Conservation (phyloP, 2,113 vertebrate genomes). For the Phoenicopterus ruber region DNA sequence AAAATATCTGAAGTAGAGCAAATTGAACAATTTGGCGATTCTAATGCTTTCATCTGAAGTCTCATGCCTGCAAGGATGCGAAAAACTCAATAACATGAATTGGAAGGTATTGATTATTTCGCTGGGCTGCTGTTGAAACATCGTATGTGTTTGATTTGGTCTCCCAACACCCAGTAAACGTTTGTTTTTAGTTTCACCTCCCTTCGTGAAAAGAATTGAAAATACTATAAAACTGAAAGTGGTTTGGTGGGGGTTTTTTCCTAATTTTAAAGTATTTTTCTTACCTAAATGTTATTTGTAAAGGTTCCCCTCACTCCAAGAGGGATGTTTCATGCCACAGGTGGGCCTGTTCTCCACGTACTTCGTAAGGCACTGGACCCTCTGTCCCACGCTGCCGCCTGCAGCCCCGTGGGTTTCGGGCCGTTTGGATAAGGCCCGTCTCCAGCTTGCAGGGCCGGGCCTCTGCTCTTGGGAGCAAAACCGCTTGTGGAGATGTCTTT, state of each 20-base stretch:
- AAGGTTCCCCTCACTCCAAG: not conserved
- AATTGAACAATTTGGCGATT: constrained; percentile 9
- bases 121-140: constrained; percentile 14
- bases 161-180: not conserved
- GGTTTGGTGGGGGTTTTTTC: not conserved
- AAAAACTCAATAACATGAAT: constrained; percentile 55
- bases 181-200: constrained; percentile 5
- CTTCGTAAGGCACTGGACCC: not conserved
- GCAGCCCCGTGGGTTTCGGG: not conserved
- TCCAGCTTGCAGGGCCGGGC: not conserved
- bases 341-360: not conserved
- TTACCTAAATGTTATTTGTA: not conserved
- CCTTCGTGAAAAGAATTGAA: constrained; percentile 15
- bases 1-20: constrained; percentile 15
- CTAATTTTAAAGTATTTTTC: not conserved
- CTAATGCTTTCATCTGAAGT: constrained; percentile 3
- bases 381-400: not conserved
- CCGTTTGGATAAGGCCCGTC: not conserved
- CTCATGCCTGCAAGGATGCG: constrained; percentile 31
- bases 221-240: not conserved
- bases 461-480: not conserved
- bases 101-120: constrained; percentile 61
- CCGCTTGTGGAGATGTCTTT: not conserved
- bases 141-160: not conserved
- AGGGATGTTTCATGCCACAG: not conserved